Base-by-base conservation (phyloP, 2,888 invertebrate species). In the Pardosa pseudoannulata region DNA sequence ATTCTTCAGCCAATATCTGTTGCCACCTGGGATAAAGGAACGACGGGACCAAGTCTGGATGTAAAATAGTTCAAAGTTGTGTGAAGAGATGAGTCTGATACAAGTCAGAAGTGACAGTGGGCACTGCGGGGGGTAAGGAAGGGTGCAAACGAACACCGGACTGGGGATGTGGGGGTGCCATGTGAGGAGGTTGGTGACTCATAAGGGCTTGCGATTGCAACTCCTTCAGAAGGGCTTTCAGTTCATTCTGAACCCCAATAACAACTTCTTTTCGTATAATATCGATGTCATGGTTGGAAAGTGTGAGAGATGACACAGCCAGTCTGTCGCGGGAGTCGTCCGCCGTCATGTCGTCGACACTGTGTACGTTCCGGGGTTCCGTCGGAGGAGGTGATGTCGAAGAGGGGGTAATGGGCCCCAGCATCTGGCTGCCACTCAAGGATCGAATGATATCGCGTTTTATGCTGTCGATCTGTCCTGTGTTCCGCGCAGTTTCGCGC, bases 401-500 rank as follows among this genome's bases (percentile, higher is more conserved):
- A 41, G 81, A 75, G 11, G 82, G 75, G 0, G 82, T 82, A 29
- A 67, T 64, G n/a, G 83, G 83, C 5, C 72, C 78, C 32, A 78
- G 19, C 73, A 85, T 73, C 23, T 85, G 86, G 41, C 68, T 73
- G 13, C 79, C 85, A 62, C 88, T 75, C 88, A 92, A 89, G 2
- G 91, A 91, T 27, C 91, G 90, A 83, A 93, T 90, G 19, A 93
- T 92, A 88, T 93, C 93, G 46, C 91, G 89, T 75, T 92, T 92
- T 46, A 93, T 91, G 64, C 91, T 91, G 89, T 93, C 93, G 88
- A 93, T 91, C 81, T 93, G 92, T n/a, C 91, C 91, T 3, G 92
- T 91, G 13, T 92, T 91, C n/a, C 92, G 90, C 0, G 91, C 91
- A 3, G 92, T 91, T 89, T 93, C 93, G 36, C 92, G 90, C 79